These are phyloP conservation scores for Leptopterna dolabrata DNA, from an alignment of 2,888 invertebrate genomes.

Conservation along the genomic window DNA sequence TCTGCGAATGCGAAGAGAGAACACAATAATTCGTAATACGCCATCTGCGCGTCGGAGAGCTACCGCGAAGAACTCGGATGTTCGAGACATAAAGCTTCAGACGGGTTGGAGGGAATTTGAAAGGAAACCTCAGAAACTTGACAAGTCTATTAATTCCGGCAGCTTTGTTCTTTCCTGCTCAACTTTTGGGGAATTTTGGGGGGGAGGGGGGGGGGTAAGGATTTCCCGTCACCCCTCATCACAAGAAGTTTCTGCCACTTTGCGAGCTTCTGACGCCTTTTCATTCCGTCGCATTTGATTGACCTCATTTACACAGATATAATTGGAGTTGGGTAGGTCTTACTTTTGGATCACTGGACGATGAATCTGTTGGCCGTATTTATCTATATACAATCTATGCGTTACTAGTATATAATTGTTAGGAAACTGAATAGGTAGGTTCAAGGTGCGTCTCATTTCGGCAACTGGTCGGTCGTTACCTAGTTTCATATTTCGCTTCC, in stretches of 20 bases:
- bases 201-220: background rate
- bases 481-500: no score
- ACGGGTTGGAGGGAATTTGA: background rate
- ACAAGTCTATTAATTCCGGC: constrained; percentile 3
- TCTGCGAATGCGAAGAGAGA: no score
- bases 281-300: background rate
- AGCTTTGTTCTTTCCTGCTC: background rate
- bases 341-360: no score
- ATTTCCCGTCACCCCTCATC: background rate
- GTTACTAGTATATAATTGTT: no score
- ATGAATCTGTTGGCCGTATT: no score
- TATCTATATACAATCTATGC: no score
- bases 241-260: background rate
- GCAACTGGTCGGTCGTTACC: no score
- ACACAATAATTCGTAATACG: background rate
- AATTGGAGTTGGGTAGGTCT: no score
- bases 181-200: background rate
- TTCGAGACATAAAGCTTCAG: background rate
- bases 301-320: background rate
- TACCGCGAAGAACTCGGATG: background rate
- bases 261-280: background rate
- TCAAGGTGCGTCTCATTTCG: no score
- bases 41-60: background rate
- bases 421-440: no score
- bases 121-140: background rate